Conservation (phyloP, 2,113 vertebrate species). For the Pluvialis apricaria region DNA sequence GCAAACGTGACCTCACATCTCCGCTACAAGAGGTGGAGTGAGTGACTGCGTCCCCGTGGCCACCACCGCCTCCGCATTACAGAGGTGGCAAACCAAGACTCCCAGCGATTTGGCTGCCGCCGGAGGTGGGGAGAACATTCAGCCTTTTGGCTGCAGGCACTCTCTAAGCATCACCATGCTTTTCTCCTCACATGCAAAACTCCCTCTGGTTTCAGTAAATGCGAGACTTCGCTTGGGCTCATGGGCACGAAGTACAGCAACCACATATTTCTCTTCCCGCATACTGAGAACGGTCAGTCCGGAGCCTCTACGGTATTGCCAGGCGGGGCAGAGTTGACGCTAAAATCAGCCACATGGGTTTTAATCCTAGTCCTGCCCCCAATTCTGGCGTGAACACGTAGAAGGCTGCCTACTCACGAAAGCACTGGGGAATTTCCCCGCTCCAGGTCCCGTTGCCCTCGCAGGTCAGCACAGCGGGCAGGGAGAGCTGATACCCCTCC, state of each 20-base stretch:
- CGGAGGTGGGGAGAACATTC: background rate
- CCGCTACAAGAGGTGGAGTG: background rate
- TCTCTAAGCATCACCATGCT: rapidly evolving
- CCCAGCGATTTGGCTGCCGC: rapidly evolving
- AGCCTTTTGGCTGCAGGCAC: background rate
- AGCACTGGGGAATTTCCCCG: slow-evolving; percentile 94
- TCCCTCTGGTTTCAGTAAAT: background rate
- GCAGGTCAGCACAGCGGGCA: slow-evolving; percentile 91
- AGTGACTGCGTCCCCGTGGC: rapidly evolving
- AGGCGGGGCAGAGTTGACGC: background rate
- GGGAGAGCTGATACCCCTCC: slow-evolving; percentile 95
- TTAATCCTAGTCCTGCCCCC: rapidly evolving
- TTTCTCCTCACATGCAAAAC: background rate
- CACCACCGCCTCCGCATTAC: background rate
- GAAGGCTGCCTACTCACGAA: slow-evolving; percentile 79
- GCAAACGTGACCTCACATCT: background rate
- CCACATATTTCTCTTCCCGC: background rate
- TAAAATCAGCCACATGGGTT: background rate
- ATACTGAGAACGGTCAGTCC: rapidly evolving
- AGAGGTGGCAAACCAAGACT: background rate
- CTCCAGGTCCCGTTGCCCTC: slow-evolving; percentile 93
- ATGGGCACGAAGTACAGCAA: too few relatives aligned
- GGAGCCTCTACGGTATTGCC: rapidly evolving
- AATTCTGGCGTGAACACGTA: rapidly evolving
- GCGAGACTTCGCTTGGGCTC: background rate